Evolutionary conservation across 2,888 invertebrate species (phyloP).

Genomic region (Mayetiola destructor): DNA sequence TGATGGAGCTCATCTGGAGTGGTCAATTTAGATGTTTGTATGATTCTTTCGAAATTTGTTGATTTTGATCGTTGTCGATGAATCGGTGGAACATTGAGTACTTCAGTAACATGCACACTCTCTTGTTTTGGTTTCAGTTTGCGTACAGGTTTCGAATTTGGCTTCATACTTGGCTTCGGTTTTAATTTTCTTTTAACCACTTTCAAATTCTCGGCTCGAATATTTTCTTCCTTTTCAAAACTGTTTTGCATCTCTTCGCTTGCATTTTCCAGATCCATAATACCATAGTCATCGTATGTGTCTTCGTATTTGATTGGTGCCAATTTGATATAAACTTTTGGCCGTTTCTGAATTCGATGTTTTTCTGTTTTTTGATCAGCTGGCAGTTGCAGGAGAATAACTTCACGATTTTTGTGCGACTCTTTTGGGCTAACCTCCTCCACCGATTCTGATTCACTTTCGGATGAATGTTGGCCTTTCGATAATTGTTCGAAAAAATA

Average conservation of each 20-base stretch:
- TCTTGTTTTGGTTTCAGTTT: too few species aligned
- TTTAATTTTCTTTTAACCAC: not conserved
- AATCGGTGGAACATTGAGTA: not conserved
- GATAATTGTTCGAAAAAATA: slow-evolving; percentile 15
- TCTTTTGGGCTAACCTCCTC: slow-evolving; percentile 16
- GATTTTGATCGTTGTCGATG: not conserved
- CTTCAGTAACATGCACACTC: too few species aligned
- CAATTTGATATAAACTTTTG: not conserved
- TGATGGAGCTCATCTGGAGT: not conserved
- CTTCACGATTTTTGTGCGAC: slow-evolving; percentile 2
- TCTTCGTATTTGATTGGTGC: not conserved
- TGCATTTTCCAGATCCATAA: slow-evolving; percentile 21
- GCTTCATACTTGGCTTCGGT: too few species aligned
- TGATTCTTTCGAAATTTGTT: not conserved
- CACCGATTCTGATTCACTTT: slow-evolving; percentile 15
- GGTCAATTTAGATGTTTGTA: not conserved
- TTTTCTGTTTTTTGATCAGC: not conserved
- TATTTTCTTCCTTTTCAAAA: not conserved
- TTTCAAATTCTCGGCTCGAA: not conserved
- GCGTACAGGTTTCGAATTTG: too few species aligned
- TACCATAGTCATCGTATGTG: slow-evolving; percentile 13
- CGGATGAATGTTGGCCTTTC: slow-evolving; percentile 13
- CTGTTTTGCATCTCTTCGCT: slow-evolving; percentile 21
- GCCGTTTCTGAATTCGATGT: not conserved
- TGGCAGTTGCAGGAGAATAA: not conserved